Base-by-base conservation (phyloP, 2,113 vertebrate genomes). In the Chloebia gouldiae region DNA sequence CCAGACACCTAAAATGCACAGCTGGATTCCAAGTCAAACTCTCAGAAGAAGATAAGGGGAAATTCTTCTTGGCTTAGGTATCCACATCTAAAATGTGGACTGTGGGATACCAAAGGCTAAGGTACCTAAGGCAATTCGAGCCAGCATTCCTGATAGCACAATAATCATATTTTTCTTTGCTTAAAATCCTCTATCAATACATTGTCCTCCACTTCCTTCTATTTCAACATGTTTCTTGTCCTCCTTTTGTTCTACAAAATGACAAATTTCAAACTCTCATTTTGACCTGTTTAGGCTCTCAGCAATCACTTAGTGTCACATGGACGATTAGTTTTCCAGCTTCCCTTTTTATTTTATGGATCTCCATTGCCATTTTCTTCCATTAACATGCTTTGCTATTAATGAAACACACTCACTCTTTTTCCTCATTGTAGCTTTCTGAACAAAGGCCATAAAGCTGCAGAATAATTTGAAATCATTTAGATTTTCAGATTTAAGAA, bases 141-240 rank as follows among this genome's bases (percentile, higher is more conserved):
- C 5, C 69, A 57, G 49, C 2, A 0, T 18, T 81, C 69, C 89
- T 66, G 39, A 8, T 2, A 35, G 49, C 53, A 31, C n/a, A 73
- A n/a, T 6, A 60, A n/a, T 27, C 13, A 18, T 4, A 0, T 5
- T 47, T 63, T 49, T 31, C 9, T 73, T 92, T 31, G 30, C 65
- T 90, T 76, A 44, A 42, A 6, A 50, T 59, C 22, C 40, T 61
- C 80, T 57, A 23, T 8, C 24, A 22, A 31, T 31, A 37, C 15
- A 37, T 12, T 28, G 21, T 53, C 42, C 53, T 69, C 49, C 45
- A 27, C 50, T 50, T 75, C 40, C 37, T 51, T 79, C 53, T 37
- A n/a, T 60, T 75, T 79, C 51, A 71, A n/a, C 88, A 91, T 94
- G 87, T 95, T 91, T 96, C 85, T 97, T 86, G 92, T 91, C 92